These are phyloP conservation scores for Pelmatolapia mariae DNA, from an alignment of 2,113 vertebrate species.

Conservation along the genomic window DNA sequence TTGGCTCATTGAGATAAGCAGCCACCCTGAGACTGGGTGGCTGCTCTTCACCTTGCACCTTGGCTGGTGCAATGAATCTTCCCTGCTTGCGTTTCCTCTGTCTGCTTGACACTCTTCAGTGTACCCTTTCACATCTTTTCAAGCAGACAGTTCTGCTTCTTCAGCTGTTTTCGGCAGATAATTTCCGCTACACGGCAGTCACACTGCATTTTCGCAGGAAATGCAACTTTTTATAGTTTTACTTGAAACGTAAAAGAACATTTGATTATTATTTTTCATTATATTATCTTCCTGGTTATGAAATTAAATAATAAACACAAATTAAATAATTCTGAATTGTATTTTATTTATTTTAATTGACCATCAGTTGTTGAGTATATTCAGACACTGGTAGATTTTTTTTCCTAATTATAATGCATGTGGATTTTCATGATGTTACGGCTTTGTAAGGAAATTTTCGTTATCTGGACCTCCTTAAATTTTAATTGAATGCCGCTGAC, in stretches of 20 bases:
- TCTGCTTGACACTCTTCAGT: not conserved
- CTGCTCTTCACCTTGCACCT: not conserved
- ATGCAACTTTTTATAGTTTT: not conserved
- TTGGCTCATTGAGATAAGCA: too few relatives aligned
- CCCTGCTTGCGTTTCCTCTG: too few relatives aligned
- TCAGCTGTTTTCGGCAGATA: not conserved
- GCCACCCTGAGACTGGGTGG: not conserved
- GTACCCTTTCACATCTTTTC: not conserved
- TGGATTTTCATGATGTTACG: not conserved
- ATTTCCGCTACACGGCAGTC: not conserved
- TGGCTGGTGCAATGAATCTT: not conserved
- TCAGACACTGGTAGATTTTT: not conserved
- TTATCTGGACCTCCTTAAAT: not conserved
- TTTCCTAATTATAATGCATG: not conserved
- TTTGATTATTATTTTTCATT: not conserved
- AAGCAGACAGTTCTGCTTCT: not conserved
- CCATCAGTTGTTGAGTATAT: not conserved
- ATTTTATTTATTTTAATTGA: not conserved
- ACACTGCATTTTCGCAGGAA: not conserved
- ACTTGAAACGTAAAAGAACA: not conserved
- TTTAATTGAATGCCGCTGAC: not conserved
- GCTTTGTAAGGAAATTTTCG: not conserved
- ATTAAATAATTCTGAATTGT: not conserved
- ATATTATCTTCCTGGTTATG: not conserved
- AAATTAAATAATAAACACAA: not conserved